A percentile compares a stretch with the other conserved stretches of the same genome.
Evolutionary conservation across 2,888 invertebrate genomes (phyloP).

Genomic region (Zaprionus lineosus): DNA sequence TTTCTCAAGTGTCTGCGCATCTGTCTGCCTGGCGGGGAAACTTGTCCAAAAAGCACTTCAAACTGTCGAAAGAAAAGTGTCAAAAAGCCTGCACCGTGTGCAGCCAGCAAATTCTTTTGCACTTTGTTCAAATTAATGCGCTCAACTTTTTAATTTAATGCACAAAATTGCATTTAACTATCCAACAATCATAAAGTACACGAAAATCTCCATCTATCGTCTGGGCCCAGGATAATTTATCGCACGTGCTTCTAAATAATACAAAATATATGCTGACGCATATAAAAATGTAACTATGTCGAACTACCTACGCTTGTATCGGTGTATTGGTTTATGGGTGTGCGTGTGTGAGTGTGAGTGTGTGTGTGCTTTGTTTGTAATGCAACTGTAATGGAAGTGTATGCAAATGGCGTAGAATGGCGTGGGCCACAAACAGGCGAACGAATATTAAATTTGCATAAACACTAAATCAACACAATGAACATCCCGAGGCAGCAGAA

Average conservation of each 20-base stretch:
- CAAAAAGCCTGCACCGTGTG: slow-evolving; percentile 60
- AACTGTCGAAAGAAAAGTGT: slow-evolving; percentile 78
- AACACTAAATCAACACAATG: slow-evolving; percentile 77
- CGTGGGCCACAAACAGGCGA: slow-evolving; percentile 30
- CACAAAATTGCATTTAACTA: slow-evolving; percentile 56
- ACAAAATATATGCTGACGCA: slow-evolving; percentile 50
- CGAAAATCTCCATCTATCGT: not conserved
- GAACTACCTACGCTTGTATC: slow-evolving; percentile 40
- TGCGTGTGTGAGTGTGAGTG: slow-evolving; percentile 5
- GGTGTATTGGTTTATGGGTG: slow-evolving; percentile 40
- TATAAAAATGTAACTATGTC: slow-evolving; percentile 51
- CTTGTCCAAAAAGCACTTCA: slow-evolving; percentile 66
- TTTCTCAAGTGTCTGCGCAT: slow-evolving; percentile 41
- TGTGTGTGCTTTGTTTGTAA: slow-evolving; percentile 51
- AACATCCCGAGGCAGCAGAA: slow-evolving; percentile 35
- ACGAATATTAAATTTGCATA: slow-evolving; percentile 75
- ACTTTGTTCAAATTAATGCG: slow-evolving; percentile 57
- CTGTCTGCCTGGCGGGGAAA: slow-evolving; percentile 6
- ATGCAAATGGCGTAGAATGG: slow-evolving; percentile 57
- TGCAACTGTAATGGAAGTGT: slow-evolving; percentile 70
- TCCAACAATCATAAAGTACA: slow-evolving; percentile 28
- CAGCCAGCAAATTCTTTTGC: slow-evolving; percentile 40
- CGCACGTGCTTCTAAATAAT: slow-evolving; percentile 65
- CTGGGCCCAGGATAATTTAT: slow-evolving; percentile 51
- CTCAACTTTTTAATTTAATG: slow-evolving; percentile 65